Evolutionary conservation across 2,113 vertebrate genomes (phyloP).

Genomic region (Mustelus asterias): DNA sequence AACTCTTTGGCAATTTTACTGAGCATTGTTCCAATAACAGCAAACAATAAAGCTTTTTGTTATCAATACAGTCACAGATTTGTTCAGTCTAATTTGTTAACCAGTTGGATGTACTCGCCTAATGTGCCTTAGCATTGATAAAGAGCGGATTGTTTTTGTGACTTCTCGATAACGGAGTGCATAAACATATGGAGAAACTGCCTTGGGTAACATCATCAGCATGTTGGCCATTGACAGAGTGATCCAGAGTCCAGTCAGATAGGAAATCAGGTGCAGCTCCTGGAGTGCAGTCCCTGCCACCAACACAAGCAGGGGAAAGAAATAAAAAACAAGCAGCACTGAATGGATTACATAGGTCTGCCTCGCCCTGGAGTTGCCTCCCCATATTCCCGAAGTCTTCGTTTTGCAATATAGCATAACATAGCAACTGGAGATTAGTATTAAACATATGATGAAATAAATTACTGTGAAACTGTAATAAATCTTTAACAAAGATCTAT

Average conservation of each 20-base stretch:
- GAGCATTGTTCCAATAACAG: neutral
- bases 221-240: conserved; percentile 60
- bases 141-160: conserved; percentile 51
- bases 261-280: conserved; percentile 41
- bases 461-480: conserved; percentile 56
- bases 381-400: conserved; percentile 57
- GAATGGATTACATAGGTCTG: conserved; percentile 69
- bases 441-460: conserved; percentile 54
- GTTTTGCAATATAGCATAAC: conserved; percentile 60
- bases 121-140: conserved; percentile 50
- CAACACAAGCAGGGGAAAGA: conserved; percentile 59
- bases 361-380: conserved; percentile 56
- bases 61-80: neutral
- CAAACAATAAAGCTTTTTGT: neutral
- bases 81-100: neutral
- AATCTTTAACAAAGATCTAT: conserved; percentile 51
- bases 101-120: conserved; percentile 43
- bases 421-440: conserved; percentile 60
- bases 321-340: conserved; percentile 61
- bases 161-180: conserved; percentile 64
- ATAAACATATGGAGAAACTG: conserved; percentile 59
- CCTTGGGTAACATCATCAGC: conserved; percentile 62
- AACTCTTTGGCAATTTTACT: neutral
- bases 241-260: conserved; percentile 53
- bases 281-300: conserved; percentile 56